Conservation (phyloP, 2,113 vertebrate genomes). For the Apodemus sylvaticus region DNA sequence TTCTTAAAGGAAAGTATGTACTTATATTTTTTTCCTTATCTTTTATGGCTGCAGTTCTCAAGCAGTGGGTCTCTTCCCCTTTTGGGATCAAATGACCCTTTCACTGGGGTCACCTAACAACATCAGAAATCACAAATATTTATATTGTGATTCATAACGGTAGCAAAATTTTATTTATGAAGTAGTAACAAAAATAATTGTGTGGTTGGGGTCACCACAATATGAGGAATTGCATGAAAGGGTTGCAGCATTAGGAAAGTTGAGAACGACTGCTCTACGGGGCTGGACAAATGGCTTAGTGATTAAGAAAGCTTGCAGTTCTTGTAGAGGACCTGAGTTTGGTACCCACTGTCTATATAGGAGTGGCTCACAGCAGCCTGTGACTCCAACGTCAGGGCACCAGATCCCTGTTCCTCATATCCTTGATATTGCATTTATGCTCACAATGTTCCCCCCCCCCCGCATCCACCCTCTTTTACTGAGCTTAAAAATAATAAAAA, state of each 20-base stretch:
- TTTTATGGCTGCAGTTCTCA: not conserved
- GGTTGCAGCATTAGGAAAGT: not conserved
- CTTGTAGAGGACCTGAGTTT: not conserved
- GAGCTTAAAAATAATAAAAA: not conserved
- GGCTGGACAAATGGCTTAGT: not conserved
- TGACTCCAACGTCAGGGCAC: not conserved
- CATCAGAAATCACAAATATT: no score
- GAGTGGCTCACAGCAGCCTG: not conserved
- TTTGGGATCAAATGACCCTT: not conserved
- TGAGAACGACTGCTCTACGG: not conserved
- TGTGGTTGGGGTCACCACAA: not conserved
- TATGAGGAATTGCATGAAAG: not conserved
- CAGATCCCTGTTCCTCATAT: not conserved
- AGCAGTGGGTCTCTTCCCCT: not conserved
- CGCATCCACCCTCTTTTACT: not conserved
- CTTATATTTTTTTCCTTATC: not conserved
- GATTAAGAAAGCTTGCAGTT: not conserved
- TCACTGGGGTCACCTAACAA: not conserved
- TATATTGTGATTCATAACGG: not conserved
- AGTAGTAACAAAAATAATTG: not conserved
- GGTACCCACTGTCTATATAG: no score
- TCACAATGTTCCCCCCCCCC: no score
- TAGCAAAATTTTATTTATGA: not conserved
- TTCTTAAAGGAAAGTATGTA: not conserved
- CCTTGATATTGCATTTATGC: fast-evolving